Percentiles rank a stretch among this genome's conserved stretches.
These are phyloP conservation scores for Perccottus glenii DNA, from an alignment of 2,113 vertebrate genomes.

Conservation along the genomic window DNA sequence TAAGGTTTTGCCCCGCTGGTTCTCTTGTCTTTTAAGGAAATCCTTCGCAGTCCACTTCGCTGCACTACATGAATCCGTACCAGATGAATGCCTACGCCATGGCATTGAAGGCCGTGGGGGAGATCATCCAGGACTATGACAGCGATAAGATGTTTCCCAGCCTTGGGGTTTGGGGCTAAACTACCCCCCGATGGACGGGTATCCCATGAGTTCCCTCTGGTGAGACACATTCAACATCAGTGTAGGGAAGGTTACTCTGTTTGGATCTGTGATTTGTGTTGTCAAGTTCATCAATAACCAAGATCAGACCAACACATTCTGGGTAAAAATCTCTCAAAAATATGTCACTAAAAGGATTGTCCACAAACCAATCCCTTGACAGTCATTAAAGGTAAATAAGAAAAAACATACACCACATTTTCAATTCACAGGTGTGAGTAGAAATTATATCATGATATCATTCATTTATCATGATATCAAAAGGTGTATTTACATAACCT, in stretches of 20 bases:
- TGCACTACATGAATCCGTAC: slow-evolving; percentile 97
- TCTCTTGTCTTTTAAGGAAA: slow-evolving; percentile 78
- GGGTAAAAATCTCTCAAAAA: too few relatives aligned
- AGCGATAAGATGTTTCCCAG: slow-evolving; percentile 96
- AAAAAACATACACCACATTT: too few relatives aligned
- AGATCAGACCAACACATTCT: too few relatives aligned
- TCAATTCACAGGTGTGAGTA: too few relatives aligned
- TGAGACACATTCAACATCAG: slow-evolving; percentile 54
- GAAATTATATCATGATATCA: too few relatives aligned
- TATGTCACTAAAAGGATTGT: too few relatives aligned
- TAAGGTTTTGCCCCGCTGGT: slow-evolving; percentile 49
- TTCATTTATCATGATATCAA: too few relatives aligned
- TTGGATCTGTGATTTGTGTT: too few relatives aligned
- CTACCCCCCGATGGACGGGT: slow-evolving; percentile 91
- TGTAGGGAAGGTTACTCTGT: not conserved
- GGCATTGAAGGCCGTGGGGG: slow-evolving; percentile 92
- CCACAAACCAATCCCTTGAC: too few relatives aligned
- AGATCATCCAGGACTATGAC: slow-evolving; percentile 97
- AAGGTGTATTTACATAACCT: too few relatives aligned
- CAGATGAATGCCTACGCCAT: slow-evolving; percentile 95
- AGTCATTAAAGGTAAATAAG: too few relatives aligned
- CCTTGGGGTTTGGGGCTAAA: slow-evolving; percentile 92
- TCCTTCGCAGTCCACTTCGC: slow-evolving; percentile 92
- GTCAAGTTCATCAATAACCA: too few relatives aligned
- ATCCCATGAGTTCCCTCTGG: slow-evolving; percentile 93